Evolutionary conservation across 2,113 vertebrate species (phyloP), one percentile per base, ranked within the genome.

Genomic region (Carollia perspicillata): DNA sequence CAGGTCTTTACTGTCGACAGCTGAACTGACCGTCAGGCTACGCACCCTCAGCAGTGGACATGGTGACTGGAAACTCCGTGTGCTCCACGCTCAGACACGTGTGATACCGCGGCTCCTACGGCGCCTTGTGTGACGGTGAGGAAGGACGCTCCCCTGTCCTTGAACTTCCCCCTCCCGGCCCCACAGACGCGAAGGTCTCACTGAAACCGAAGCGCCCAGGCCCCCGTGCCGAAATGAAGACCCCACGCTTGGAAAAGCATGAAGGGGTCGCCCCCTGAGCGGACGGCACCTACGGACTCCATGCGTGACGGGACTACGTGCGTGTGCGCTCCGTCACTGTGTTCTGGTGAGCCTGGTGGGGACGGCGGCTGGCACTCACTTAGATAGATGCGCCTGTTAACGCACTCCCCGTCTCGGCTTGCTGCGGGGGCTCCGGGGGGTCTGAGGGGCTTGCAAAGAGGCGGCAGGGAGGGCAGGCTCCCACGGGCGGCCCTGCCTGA

Each of bases 281-380:
- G 93, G 92, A 68, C 92, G 97, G 92, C 86, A 93, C 98, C 92
- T 92, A 90, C 97, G 98, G 97, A 97, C 97, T 98, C 97, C 68
- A 90, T 16, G 79, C 49, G 17, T 58, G 28, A 75, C 97, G 91
- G 97, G 93, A 97, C 97, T 96, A 95, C 93, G 93, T 90, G 95
- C 96, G 92, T 94, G 90, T 91, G 65, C 83, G 94, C 96, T 97
- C 96, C 96, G 97, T 97, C 96, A 47, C 93, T 87, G 97, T 95
- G 92, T 86, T 0, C 65, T 87, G 95, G 95, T 42, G 95, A 85
- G 93, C 94, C 72, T 98, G 97, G 97, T 96, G 96, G 60, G 72
- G 75, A 86, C 17, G 89, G 95, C 96, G 95, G 69, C 95, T 93
- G 96, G 97, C 96, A 7, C 96, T 96, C 5, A 85, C 78, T 96